Conservation (phyloP, 2,113 vertebrate species). For the Corydoras sp. region DNA sequence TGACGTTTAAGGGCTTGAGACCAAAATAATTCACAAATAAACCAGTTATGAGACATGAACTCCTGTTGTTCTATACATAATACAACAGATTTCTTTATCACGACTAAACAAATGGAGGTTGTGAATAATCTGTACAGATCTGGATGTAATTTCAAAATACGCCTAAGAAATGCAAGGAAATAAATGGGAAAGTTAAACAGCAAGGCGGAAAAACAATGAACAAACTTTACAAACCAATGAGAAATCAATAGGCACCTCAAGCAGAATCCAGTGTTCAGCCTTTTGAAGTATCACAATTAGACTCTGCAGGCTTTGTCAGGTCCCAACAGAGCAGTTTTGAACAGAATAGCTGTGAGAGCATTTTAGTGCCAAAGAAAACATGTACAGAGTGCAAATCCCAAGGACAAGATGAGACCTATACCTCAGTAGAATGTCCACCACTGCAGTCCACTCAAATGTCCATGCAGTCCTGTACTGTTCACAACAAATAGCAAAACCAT, state of each 20-base stretch:
- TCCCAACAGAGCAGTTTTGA: slow-evolving; percentile 40
- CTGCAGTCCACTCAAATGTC: slow-evolving; percentile 8
- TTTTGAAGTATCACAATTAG: slow-evolving; percentile 28
- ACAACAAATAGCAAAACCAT: background rate
- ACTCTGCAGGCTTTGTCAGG: slow-evolving; percentile 35
- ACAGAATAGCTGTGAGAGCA: slow-evolving; percentile 48
- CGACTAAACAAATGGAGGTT: background rate
- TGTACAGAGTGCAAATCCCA: slow-evolving; percentile 25
- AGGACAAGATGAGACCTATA: slow-evolving; percentile 24
- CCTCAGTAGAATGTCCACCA: slow-evolving; percentile 3
- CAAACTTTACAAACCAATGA: too few species aligned
- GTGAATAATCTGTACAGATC: too few species aligned
- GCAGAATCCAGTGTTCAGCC: slow-evolving; percentile 3
- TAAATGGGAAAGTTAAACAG: too few species aligned
- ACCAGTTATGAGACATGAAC: too few species aligned
- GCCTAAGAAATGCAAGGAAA: too few species aligned
- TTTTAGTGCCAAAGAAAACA: slow-evolving; percentile 53
- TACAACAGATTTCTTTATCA: background rate
- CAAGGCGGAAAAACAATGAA: too few species aligned
- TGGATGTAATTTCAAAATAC: too few species aligned
- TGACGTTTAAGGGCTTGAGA: too few species aligned
- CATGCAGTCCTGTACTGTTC: background rate
- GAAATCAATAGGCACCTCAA: too few species aligned
- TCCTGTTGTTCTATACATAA: too few species aligned
- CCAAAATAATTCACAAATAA: too few species aligned